Conservation (phyloP, 2,113 vertebrate species). For the Ifrita kowaldi region DNA sequence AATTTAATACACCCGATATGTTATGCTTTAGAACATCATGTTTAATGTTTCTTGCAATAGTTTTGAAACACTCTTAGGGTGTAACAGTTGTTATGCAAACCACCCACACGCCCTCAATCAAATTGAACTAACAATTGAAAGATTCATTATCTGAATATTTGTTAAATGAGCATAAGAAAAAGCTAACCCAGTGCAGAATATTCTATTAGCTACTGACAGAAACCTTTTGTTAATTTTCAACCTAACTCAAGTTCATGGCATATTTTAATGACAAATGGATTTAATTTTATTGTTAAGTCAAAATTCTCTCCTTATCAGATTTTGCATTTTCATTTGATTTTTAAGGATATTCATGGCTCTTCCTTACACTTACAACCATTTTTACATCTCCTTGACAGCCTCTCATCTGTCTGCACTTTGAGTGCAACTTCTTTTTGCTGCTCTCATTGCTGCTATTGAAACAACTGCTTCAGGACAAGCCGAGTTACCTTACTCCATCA, state of each 20-base stretch:
- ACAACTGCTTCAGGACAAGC: neutral
- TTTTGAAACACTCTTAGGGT: neutral
- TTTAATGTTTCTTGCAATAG: neutral
- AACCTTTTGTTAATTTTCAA: neutral
- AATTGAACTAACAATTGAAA: neutral
- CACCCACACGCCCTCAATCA: neutral
- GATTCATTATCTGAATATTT: neutral
- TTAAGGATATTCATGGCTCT: neutral
- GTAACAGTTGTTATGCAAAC: conserved; percentile 11
- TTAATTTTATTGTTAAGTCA: neutral
- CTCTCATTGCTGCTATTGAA: neutral
- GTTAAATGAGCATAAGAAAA: neutral
- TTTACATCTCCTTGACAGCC: neutral
- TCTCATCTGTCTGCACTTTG: neutral
- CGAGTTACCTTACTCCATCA: neutral
- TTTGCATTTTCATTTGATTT: neutral
- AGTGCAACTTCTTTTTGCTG: neutral
- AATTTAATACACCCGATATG: neutral
- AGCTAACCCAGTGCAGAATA: neutral
- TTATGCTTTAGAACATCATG: neutral
- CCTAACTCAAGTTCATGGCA: neutral
- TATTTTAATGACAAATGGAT: neutral
- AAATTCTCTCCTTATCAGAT: neutral
- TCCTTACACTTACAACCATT: neutral
- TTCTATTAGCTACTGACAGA: neutral